These are phyloP conservation scores for Achroia grisella DNA, from an alignment of 1,140 invertebrate species.

Conservation along the genomic window DNA sequence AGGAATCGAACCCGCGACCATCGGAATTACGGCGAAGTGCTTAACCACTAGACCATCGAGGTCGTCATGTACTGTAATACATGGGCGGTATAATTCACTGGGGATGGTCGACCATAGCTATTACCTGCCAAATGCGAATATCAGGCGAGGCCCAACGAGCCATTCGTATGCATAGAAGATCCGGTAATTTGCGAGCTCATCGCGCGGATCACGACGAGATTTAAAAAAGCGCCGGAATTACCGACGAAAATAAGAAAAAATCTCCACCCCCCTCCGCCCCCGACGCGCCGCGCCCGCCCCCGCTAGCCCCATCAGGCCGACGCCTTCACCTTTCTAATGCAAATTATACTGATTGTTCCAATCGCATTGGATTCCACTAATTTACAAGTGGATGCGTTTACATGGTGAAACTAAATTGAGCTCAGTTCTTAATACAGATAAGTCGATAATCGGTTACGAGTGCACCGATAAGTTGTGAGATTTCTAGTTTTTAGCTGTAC, in stretches of 20 bases:
- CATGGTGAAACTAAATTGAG: neutral
- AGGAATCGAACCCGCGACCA: no score
- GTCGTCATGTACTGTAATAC: no score
- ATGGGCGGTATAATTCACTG: no score
- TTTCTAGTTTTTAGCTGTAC: neutral
- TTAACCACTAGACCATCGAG: no score
- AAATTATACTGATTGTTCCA: slow-evolving; percentile 26
- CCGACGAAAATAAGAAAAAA: slow-evolving; percentile 18
- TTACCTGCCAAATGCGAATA: slow-evolving; percentile 7
- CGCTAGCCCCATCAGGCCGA: neutral
- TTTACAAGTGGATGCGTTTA: slow-evolving; percentile 8
- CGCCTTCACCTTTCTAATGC: slow-evolving; percentile 20
- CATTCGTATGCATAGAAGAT: slow-evolving; percentile 38
- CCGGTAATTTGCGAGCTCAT: slow-evolving; percentile 37
- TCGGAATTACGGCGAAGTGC: no score
- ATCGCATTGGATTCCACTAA: slow-evolving; percentile 20
- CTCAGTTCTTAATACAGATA: neutral
- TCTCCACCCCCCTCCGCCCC: neutral
- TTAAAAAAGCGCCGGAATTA: slow-evolving; percentile 27
- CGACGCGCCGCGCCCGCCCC: neutral
- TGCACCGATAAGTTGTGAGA: neutral
- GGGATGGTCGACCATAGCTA: neutral
- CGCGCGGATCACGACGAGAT: slow-evolving; percentile 33
- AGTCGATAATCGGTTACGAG: neutral
- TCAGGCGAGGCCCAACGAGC: slow-evolving; percentile 14